Conservation (phyloP, 2,797 vertebrate genomes). For the Erethizon dorsatum region DNA sequence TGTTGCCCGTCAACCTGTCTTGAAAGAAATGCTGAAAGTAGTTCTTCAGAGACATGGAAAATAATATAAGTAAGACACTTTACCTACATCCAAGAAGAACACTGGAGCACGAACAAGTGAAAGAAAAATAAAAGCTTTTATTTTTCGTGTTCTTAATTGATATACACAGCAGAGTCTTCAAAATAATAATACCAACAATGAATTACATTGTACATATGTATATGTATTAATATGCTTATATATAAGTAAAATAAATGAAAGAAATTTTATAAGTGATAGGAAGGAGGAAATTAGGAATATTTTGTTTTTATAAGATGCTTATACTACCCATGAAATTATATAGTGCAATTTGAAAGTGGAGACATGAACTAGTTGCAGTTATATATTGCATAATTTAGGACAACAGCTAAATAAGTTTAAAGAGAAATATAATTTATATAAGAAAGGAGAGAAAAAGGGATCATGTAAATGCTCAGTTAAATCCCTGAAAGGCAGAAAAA, state of each 20-base stretch:
- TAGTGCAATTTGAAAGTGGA: neutral
- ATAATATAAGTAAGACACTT: neutral
- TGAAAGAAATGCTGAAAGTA: neutral
- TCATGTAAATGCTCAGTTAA: neutral
- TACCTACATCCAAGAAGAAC: neutral
- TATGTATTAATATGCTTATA: neutral
- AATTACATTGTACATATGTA: neutral
- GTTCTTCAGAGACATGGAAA: neutral
- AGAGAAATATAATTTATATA: neutral
- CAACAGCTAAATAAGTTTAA: neutral
- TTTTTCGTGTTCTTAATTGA: neutral
- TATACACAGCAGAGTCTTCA: neutral
- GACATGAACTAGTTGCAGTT: neutral
- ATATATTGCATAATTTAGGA: neutral
- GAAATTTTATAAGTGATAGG: neutral
- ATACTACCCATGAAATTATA: neutral
- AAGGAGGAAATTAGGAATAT: neutral
- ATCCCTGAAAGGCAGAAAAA: neutral
- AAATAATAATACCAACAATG: neutral
- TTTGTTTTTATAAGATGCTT: neutral
- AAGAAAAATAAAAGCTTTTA: neutral
- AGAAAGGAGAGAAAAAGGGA: neutral
- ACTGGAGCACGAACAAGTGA: neutral
- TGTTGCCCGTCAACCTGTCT: neutral
- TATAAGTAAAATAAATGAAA: neutral